Percentiles rank a stretch among this genome's conserved stretches.
phyloP scores from a whole-genome alignment of 2,888 invertebrate genomes.

The Temnothorax unifasciatus region DNA sequence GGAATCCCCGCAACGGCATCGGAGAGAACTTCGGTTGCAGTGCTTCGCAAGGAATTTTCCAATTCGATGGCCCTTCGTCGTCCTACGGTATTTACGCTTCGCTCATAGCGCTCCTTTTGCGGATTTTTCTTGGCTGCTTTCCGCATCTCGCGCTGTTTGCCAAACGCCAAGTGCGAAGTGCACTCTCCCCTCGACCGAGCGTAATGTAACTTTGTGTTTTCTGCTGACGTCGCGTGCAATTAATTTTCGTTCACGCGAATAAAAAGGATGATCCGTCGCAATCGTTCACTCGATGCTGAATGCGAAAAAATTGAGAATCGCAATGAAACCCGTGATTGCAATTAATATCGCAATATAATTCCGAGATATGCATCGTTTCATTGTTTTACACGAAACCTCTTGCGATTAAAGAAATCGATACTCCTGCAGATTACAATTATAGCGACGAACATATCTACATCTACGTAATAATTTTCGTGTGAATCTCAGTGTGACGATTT shows the following conservation, averaged over 20 bases:
- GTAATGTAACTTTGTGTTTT: constrained; percentile 39
- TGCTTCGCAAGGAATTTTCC: constrained; percentile 48
- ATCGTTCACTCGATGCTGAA: not conserved
- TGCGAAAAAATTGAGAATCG: not conserved
- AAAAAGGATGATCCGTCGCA: constrained; percentile 24
- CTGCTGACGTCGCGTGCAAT: constrained; percentile 47
- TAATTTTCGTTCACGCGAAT: constrained; percentile 20
- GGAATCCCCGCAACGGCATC: not conserved
- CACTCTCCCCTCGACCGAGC: constrained; percentile 18
- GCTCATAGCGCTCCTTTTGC: constrained; percentile 36
- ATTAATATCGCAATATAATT: not conserved
- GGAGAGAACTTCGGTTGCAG: constrained; percentile 1
- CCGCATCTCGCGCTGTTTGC: constrained; percentile 37
- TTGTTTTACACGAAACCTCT: not conserved
- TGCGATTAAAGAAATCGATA: not conserved
- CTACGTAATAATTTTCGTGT: not conserved
- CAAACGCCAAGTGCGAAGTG: constrained; percentile 52
- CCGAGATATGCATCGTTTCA: not conserved
- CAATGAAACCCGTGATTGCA: not conserved
- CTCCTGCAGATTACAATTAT: not conserved
- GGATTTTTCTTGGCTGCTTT: constrained; percentile 47
- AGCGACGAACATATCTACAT: not conserved
- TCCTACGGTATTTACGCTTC: constrained; percentile 47
- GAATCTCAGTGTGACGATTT: constrained; percentile 13
- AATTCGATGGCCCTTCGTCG: constrained; percentile 46